Evolutionary conservation across 1,140 invertebrate species (phyloP), one percentile per base, ranked within the genome.

Genomic region (Propsilocerus akamusi): DNA sequence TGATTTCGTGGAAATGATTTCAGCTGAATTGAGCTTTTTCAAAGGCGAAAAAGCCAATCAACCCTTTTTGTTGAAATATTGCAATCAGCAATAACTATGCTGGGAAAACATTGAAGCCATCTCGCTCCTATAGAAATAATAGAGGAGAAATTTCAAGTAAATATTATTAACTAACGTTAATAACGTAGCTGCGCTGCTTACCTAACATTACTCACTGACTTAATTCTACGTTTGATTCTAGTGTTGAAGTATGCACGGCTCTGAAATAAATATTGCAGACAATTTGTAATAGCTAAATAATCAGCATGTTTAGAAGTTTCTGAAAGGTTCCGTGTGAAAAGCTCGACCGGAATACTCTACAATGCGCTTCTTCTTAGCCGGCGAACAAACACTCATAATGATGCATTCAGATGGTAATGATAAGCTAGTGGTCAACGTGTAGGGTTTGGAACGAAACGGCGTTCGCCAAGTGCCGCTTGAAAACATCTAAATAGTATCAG

Each of bases 351-450:
- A 12, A 25, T 32, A 28, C 6, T 3, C 10, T 3, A 22, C 23
- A 17, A 10, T 28, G 10, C 11, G 26, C 26, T 26, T n/a, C 20
- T 25, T 28, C 37, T 51, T 26, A 0, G 24, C 14, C 10, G 26
- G 11, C 37, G 49, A 28, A 26, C 63, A 65, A 5, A 65, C 63
- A 10, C 63, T 65, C 14, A 65, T 52, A 11, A 65, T 62, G 24
- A 65, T 49, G 34, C 63, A 65, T 53, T 65, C 63, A 30, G 63
- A 61, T 52, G 63, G 63, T 53, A 65, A 55, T 41, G 63, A 65
- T 59, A 65, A 64, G 50, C 61, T 63, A 49, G 63, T 61, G 53
- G 63, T 62, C 49, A 65, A 48, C 34, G 63, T 64, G 20, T 62
- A 63, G 50, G 63, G 58, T 17, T 41, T 41, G 4, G 34, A 41